Evolutionary conservation across 2,888 invertebrate species (phyloP), one percentile per base, ranked within the genome.

Genomic region (Clostera curtula): DNA sequence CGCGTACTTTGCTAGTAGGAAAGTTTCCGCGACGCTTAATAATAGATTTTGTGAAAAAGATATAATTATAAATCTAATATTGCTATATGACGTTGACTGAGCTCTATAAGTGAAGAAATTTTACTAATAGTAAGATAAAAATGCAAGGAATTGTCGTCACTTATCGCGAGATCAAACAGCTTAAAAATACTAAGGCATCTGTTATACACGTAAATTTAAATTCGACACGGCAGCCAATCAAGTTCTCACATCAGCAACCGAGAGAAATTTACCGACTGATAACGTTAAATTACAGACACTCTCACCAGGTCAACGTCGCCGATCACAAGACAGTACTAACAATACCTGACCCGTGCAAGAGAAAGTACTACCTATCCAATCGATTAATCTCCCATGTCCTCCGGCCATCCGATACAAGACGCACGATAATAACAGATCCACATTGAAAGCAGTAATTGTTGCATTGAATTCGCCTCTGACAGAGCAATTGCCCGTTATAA

Each of bases 331-430:
- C 45, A 40, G 43, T 40, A 47, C 53, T 47, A 54, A 70, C 68
- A 74, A 74, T 72, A 54, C 54, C 56, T 65, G 67, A 62, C 57
- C 68, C 49, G 25, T 12, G 18, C 25, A 34, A 42, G 76, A 62
- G 79, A 80, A 80, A 79, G 76, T 65, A n/a, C n/a, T n/a, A 50
- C 49, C 57, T 46, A 55, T 52, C 48, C 61, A 61, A 68, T 65
- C 70, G 69, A 76, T 77, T 75, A 73, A 76, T 72, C 64, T 62
- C 57, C 44, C 34, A 49, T 55, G 58, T 56, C 68, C 69, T 45
- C 55, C 38, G 59, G 71, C 64, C 57, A 59, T 53, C 46, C 50
- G 55, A 62, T 65, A 70, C 64, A 59, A 66, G 58, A 58, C 60
- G 52, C 45, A 53, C 52, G 43, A 58, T 67, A 74, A 73, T 72